Evolutionary conservation across 64 coral and sea anemone species (phyloP).

Genomic region (Dendronephthya gigantea): DNA sequence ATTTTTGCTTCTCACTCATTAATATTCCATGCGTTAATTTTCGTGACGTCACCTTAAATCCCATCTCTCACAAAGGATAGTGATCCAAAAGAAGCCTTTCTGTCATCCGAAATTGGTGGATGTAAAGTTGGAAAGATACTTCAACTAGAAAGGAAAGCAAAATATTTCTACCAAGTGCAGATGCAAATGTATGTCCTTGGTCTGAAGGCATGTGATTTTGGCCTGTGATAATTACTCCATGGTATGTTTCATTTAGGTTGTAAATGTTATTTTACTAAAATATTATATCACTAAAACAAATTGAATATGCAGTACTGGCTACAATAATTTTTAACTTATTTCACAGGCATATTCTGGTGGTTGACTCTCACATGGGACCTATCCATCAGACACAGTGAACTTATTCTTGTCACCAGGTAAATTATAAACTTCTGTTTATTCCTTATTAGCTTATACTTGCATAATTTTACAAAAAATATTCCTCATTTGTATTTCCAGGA

Average conservation of each 20-base stretch:
- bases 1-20: too few relatives aligned
- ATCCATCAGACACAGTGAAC: neutral
- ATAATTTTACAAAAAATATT: neutral
- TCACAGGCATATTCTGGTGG: conserved; percentile 10
- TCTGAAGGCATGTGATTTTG: neutral
- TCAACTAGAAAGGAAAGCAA: conserved; percentile 12
- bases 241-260: conserved; percentile 2
- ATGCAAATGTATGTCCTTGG: conserved; percentile 6
- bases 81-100: neutral
- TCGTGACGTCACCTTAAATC: too few relatives aligned
- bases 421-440: conserved; percentile 8
- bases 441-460: neutral
- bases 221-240: conserved; percentile 11
- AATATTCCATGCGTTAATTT: too few relatives aligned
- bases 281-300: neutral
- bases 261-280: neutral
- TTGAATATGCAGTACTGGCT: conserved; percentile 1
- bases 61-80: too few relatives aligned
- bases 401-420: neutral
- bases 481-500: neutral
- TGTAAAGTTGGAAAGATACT: neutral
- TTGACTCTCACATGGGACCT: conserved; percentile 16
- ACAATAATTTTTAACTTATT: neutral
- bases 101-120: conserved; percentile 5
- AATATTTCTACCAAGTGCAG: conserved; percentile 13